A percentile compares a stretch with the other conserved stretches of the same genome.
These are phyloP conservation scores for Oscheius sp. DNA, from an alignment of 1,140 invertebrate genomes.

Conservation along the genomic window DNA sequence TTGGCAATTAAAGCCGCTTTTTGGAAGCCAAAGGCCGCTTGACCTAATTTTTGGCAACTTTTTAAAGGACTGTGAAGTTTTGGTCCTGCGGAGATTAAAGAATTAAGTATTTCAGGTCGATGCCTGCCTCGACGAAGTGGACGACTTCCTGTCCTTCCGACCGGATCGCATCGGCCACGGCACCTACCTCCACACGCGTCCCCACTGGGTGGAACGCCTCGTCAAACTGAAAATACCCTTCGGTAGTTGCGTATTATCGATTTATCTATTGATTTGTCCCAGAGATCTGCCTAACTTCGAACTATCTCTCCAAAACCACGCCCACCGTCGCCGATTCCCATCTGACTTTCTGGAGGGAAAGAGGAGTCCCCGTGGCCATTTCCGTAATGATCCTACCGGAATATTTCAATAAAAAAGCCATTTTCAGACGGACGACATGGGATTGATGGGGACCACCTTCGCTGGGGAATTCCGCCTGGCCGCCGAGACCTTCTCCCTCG, in stretches of 20 bases:
- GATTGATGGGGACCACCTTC: slow-evolving; percentile 15
- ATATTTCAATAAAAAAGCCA: neutral
- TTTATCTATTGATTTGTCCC: neutral
- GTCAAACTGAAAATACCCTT: neutral
- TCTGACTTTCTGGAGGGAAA: slow-evolving; percentile 6
- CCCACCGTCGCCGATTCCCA: neutral
- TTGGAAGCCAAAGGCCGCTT: too few species aligned
- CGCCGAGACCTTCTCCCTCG: neutral
- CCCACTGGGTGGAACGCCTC: neutral
- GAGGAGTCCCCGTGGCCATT: slow-evolving; percentile 15
- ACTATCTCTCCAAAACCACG: slow-evolving; percentile 11
- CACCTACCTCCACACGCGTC: slow-evolving; percentile 20
- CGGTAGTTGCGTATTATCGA: neutral
- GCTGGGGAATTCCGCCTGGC: slow-evolving; percentile 23
- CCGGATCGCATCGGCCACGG: slow-evolving; percentile 33
- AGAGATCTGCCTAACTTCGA: slow-evolving; percentile 37
- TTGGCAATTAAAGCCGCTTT: too few species aligned
- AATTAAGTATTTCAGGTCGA: slow-evolving; percentile 21
- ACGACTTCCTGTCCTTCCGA: slow-evolving; percentile 7
- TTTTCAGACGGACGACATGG: slow-evolving; percentile 39
- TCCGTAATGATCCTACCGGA: neutral
- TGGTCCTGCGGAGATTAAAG: too few species aligned
- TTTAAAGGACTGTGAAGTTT: too few species aligned
- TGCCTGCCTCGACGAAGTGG: slow-evolving; percentile 8
- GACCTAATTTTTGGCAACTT: too few species aligned